Evolutionary conservation across 2,113 vertebrate genomes (phyloP), one percentile per base, ranked within the genome.

Genomic region (Octodon degus): DNA sequence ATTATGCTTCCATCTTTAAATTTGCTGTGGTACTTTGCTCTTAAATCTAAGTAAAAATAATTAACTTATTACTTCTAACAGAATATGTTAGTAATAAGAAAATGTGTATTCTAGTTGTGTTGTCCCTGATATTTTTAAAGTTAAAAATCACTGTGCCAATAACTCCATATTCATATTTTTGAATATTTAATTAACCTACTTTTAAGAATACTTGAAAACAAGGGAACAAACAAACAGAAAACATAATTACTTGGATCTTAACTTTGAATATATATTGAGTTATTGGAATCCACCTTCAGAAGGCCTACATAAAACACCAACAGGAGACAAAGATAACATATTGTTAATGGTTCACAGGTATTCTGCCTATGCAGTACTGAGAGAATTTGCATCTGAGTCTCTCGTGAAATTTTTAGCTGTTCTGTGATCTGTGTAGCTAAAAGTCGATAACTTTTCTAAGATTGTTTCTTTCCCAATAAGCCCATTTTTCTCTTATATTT

Each of bases 391-490:
- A 91, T 76, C 34, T 86, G 83, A 43, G n/a, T 74, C 90, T 97
- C 92, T 62, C 89, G 91, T 53, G 87, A 53, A 87, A 72, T 60
- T 90, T 86, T 47, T 55, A 34, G 10, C 27, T 85, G 12, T 88
- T 70, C 63, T 13, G 79, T 86, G 19, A 34, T 43, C 72, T 53
- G 82, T 7, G 47, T 10, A 65, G 37, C 65, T 81, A 90, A 90
- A 72, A 96, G 40, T 3, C 43, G 4, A 24, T 9, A 92, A 7
- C 12, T 94, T 27, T 93, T 68, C 72, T 72, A 92, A 96, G 85
- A 92, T 85, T 32, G 81, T 94, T 30, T 89, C 81, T 80, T 50
- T 96, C 16, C 7, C 4, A 95, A 94, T 97, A 40, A 83, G 63
- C 34, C 97, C 8, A 93, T 72, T 58, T 63, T 97, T 96, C 17